These are phyloP conservation scores for Apogon talboti DNA, from an alignment of 2,797 vertebrate species.

Conservation along the genomic window DNA sequence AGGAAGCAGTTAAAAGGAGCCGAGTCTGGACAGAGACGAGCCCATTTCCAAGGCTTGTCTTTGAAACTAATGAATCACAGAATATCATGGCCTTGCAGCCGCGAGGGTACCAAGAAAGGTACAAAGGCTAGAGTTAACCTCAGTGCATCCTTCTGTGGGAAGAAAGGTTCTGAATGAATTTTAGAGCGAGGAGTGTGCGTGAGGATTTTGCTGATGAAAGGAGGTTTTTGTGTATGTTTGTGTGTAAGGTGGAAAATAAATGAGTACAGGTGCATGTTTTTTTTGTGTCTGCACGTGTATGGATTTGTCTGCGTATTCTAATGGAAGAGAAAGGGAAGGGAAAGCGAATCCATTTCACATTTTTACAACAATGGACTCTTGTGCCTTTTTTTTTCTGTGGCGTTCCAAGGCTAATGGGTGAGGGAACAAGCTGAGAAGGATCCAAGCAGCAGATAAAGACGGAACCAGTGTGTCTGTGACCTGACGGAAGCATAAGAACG, in stretches of 20 bases:
- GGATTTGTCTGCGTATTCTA: background rate
- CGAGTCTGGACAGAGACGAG: constrained; percentile 61
- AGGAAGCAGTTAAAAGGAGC: constrained; percentile 70
- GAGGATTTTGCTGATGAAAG: constrained; percentile 42
- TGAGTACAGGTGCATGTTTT: background rate
- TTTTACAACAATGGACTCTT: no score
- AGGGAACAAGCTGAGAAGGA: constrained; percentile 36
- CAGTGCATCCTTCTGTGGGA: constrained; percentile 39
- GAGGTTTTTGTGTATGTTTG: constrained; percentile 21
- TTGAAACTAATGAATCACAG: constrained; percentile 77
- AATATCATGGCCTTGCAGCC: constrained; percentile 68
- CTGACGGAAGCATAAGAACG: constrained; percentile 26
- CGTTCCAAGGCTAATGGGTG: constrained; percentile 21
- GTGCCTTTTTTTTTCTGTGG: background rate
- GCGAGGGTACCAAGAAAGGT: constrained; percentile 49
- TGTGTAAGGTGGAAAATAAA: constrained; percentile 21
- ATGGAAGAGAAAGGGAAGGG: background rate
- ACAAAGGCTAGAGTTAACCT: constrained; percentile 61
- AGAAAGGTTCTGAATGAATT: constrained; percentile 49
- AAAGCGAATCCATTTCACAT: no score
- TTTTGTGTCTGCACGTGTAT: background rate
- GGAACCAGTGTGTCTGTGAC: constrained; percentile 25
- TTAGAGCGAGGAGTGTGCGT: constrained; percentile 22
- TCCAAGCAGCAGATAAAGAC: constrained; percentile 22
- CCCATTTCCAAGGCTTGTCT: constrained; percentile 60